Conservation (phyloP, 2,888 invertebrate genomes). For the Apamea sordens region DNA sequence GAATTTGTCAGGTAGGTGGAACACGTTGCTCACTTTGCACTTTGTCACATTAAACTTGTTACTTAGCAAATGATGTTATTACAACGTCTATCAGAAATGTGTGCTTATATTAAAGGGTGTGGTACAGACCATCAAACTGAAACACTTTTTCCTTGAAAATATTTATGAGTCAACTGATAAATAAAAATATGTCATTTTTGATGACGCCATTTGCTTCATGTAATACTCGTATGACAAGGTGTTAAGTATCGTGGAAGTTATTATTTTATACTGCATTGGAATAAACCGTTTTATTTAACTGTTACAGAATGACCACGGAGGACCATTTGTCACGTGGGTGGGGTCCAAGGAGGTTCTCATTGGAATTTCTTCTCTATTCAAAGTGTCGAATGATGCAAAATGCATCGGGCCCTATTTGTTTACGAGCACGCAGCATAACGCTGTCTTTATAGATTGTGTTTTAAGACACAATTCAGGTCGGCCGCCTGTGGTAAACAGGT, state of each 20-base stretch:
- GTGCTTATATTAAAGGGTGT: neutral
- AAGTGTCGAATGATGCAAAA: slow-evolving; percentile 18
- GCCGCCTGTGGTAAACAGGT: neutral
- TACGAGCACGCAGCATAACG: slow-evolving; percentile 6
- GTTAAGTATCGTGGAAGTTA: neutral
- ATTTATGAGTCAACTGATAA: neutral
- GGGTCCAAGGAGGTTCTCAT: slow-evolving; percentile 15
- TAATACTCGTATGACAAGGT: neutral
- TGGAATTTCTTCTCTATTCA: slow-evolving; percentile 19
- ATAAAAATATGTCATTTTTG: neutral
- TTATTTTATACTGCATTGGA: neutral
- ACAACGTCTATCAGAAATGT: neutral
- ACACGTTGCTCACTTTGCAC: neutral
- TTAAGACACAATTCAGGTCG: neutral
- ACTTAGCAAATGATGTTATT: no score
- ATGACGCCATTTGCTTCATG: neutral
- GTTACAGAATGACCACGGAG: slow-evolving; percentile 32
- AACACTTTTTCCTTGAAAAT: neutral
- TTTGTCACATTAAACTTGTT: neutral
- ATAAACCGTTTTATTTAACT: neutral
- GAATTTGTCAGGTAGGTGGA: slow-evolving; percentile 13
- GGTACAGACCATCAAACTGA: neutral
- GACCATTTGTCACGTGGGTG: slow-evolving; percentile 24
- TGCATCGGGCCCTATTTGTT: slow-evolving; percentile 22
- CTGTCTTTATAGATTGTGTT: slow-evolving; percentile 17